Evolutionary conservation across 2,888 invertebrate genomes (phyloP), one percentile per base, ranked within the genome.

Genomic region (Metellina segmentata): DNA sequence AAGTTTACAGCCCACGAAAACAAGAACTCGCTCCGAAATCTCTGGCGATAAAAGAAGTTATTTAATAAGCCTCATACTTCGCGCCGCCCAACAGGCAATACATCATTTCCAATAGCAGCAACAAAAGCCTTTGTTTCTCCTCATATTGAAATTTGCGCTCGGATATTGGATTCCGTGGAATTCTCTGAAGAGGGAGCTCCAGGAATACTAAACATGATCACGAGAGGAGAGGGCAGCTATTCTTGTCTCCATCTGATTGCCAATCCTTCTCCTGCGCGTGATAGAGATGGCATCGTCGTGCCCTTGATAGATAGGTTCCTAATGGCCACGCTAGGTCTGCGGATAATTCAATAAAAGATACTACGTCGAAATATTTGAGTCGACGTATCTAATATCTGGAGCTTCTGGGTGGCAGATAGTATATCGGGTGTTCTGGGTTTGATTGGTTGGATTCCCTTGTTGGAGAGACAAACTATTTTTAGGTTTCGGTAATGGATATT

Each of bases 151-250:
- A 53, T 75, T 75, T 20, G 83, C 16, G 74, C 52, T 1, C 48
- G 51, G 52, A 52, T 85, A 85, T 85, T 74, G 75, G 75, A 75
- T 85, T 78, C 70, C 70, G 16, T 20, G n/a, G 82, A 49, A 34
- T 49, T 72, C 72, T 34, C 74, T 52, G 19, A 13, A 19, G 34
- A 53, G 52, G 34, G 53, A 71, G 72, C 72, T 13, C 51, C 52
- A 16, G 52, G 83, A 71, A 83, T 83, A 83, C 34, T 83, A 83
- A 83, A 72, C 79, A 79, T 13, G 79, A 51, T 81, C 13, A 20
- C 49, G 20, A 8, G 6, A 11, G 72, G 70, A 19, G 48, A n/a
- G 6, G 19, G 72, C 69, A 19, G 48, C 53, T 7, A 16, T 9
- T 53, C 53, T 75, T 75, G 75, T 61, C 75, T 51, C 34, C 2